Evolutionary conservation across 2,113 vertebrate species (phyloP), one percentile per base, ranked within the genome.

Genomic region (Meles meles): DNA sequence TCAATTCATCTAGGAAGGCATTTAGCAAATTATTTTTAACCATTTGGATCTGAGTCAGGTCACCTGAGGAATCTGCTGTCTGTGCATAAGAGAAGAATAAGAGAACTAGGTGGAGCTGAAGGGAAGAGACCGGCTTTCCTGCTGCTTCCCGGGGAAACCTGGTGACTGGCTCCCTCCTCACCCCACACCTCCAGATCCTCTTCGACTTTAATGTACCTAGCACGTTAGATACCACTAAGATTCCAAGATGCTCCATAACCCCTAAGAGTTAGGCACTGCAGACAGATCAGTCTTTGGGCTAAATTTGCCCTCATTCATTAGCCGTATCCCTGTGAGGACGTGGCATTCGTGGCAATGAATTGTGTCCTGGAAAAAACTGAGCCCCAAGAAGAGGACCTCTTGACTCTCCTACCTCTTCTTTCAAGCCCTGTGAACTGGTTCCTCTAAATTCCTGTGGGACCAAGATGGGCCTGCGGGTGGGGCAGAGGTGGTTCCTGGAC

Each of bases 1-100:
- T 98, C 98, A 97, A 12, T 97, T 72, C 97, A 91, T 96, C 98
- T 98, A 98, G 96, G 97, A 91, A 98, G 97, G 81, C 95, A 97
- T 96, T 98, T 97, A 96, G 94, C 71, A 93, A 98, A 96, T 95
- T 97, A 95, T 98, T 97, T 97, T 90, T 97, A 98, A 97, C 95
- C 65, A 5, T 98, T 98, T 96, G 94, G 96, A 97, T 97, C 82
- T 95, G 88, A 95, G 91, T 91, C 94, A 90, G 94, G 94, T 84
- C 93, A 77, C 96, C 95, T 79, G 2, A 97, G 97, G 96, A 98
- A 97, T 85, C 83, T 85, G 72, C 42, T 89, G 86, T 13, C 96
- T 79, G 97, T 47, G 92, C 82, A 15, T 13, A 15, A 80, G 82
- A 74, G 83, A 69, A 47, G 79, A 90, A 31, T 15, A 29, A 29